These are phyloP conservation scores for Pelmatolapia mariae DNA, from an alignment of 2,113 vertebrate species.

Conservation along the genomic window DNA sequence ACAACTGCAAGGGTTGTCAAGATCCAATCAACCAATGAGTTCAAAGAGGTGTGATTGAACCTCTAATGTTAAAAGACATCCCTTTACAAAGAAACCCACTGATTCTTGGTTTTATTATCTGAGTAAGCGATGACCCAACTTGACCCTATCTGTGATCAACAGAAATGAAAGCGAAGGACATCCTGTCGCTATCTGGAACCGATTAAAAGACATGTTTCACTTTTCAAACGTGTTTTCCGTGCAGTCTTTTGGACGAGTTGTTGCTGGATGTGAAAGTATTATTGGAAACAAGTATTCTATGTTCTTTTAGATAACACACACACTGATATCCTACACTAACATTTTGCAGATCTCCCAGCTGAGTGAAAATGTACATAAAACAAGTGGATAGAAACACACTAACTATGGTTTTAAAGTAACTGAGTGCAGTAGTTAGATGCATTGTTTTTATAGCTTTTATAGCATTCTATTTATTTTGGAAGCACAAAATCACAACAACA, in stretches of 20 bases:
- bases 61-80: background rate
- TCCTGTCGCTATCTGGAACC: background rate
- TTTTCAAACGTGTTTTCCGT: rapidly evolving
- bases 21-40: background rate
- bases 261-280: background rate
- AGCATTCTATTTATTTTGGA: background rate
- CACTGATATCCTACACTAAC: background rate
- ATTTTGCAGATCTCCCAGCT: background rate
- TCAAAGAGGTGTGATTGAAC: background rate
- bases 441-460: background rate
- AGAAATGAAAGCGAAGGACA: background rate
- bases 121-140: background rate
- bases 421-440: background rate
- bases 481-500: background rate
- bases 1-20: background rate
- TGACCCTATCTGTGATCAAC: background rate
- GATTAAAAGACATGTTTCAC: background rate
- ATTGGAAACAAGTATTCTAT: rapidly evolving
- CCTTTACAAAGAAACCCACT: background rate
- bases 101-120: background rate
- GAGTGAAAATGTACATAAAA: background rate
- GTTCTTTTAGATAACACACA: background rate
- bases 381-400: background rate
- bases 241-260: rapidly evolving
- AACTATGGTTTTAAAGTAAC: background rate